These are phyloP conservation scores for Spatula versicolor DNA, from an alignment of 2,797 vertebrate species.

Conservation along the genomic window DNA sequence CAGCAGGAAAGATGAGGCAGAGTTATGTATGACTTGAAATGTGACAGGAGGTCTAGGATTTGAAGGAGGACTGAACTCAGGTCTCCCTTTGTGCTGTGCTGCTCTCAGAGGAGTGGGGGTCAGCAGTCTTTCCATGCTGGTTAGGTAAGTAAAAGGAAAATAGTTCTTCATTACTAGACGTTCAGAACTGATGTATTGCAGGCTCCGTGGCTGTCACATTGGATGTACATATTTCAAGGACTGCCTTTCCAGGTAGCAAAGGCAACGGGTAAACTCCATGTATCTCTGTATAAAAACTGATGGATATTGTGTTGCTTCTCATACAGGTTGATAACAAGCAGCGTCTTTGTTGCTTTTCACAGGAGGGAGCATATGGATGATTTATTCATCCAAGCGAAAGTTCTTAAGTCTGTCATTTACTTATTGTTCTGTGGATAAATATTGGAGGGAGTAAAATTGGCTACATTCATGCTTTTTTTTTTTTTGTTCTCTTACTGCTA, in stretches of 20 bases:
- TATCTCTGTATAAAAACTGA: not conserved
- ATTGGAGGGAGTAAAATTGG: not conserved
- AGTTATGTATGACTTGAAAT: not conserved
- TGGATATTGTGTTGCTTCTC: not conserved
- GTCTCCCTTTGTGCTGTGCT: not conserved
- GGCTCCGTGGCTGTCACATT: not conserved
- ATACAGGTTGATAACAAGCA: not conserved
- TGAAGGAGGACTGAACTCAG: rapidly evolving
- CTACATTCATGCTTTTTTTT: not conserved
- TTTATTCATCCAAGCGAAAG: not conserved
- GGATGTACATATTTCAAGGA: not conserved
- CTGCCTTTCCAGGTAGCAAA: not conserved
- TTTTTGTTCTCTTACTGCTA: not conserved
- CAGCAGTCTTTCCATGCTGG: not conserved
- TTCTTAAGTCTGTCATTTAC: not conserved
- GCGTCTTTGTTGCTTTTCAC: not conserved
- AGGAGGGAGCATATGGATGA: not conserved
- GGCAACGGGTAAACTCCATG: not conserved
- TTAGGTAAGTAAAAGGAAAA: not conserved
- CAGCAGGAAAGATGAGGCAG: not conserved
- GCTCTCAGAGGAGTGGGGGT: not conserved
- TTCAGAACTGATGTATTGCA: not conserved
- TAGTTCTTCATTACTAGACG: not conserved
- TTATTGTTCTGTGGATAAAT: not conserved
- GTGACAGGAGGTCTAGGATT: not conserved